A percentile compares a stretch with the other conserved stretches of the same genome.
Evolutionary conservation across 2,888 invertebrate species (phyloP).

Genomic region (Nesidiocoris tenuis): DNA sequence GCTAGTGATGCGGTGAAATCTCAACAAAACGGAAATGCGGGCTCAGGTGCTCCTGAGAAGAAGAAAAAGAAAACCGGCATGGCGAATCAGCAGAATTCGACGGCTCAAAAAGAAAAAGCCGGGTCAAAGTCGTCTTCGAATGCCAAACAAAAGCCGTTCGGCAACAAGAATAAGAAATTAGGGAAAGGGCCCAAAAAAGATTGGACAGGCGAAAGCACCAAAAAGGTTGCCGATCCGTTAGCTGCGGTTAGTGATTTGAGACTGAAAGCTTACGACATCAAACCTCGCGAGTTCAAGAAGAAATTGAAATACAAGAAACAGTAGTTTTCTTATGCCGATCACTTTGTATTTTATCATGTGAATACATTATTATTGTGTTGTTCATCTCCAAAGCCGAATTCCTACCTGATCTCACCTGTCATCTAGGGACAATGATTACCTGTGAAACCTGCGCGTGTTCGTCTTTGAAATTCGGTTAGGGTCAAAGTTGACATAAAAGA

Average conservation of each 20-base stretch:
- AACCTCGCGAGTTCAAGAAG: constrained; percentile 83
- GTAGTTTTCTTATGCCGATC: too few relatives aligned
- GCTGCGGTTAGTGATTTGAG: constrained; percentile 65
- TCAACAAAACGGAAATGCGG: neutral
- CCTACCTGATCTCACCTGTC: too few relatives aligned
- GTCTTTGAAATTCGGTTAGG: too few relatives aligned
- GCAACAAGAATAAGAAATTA: constrained; percentile 36
- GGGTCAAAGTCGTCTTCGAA: neutral
- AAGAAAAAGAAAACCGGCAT: constrained; percentile 31
- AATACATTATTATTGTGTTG: too few relatives aligned
- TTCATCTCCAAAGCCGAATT: too few relatives aligned
- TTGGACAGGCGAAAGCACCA: constrained; percentile 36
- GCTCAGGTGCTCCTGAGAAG: neutral
- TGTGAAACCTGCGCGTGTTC: too few relatives aligned
- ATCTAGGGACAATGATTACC: too few relatives aligned
- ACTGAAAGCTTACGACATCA: constrained; percentile 86
- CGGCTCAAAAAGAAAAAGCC: constrained; percentile 46
- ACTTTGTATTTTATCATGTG: too few relatives aligned
- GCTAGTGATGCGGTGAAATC: too few relatives aligned
- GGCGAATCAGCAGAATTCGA: constrained; percentile 45
- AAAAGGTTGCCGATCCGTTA: constrained; percentile 43
- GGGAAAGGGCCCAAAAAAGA: neutral
- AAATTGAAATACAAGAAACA: constrained; percentile 54
- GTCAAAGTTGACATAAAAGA: too few relatives aligned
- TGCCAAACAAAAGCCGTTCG: constrained; percentile 13